Evolutionary conservation across 2,797 vertebrate species (phyloP), one percentile per base, ranked within the genome.

Genomic region (Heteromormyrus szaboi): DNA sequence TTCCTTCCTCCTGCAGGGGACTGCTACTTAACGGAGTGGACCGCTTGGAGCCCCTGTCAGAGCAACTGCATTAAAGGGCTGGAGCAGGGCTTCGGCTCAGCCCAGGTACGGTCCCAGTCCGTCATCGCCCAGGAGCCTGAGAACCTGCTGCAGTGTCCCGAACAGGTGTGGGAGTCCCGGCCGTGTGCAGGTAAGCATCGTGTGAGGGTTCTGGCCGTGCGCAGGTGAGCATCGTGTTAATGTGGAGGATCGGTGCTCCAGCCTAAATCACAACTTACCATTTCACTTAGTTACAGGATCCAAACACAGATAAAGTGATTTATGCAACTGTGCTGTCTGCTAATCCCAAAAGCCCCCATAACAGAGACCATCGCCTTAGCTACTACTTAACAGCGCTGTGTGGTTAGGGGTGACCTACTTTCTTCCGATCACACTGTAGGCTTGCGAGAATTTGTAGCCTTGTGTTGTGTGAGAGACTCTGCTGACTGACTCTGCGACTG

Each of bases 21-120:
- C 90, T 99, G 99, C 93, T 99, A 99, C 91, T 95, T 99, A 93
- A 98, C 97, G 93, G 98, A 99, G 90, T 99, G 99, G 99, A 98
- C 98, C 0, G 96, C 97, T 53, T 99, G 99, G 99, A 98, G 97
- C 92, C 92, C 95, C 0, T 99, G 99, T 88, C 97, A 99, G 87
- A 95, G 97, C 89, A 97, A 97, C 91, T 99, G 99, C 88, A 96
- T 97, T 11, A 98, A 97, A 50, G 97, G 96, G 0, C 97, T 97
- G 53, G 97, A 96, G 48, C 94, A 99, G 0, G 97, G 97, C 89
- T 98, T 97, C 25, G 96, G 96, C 29, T 97, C 98, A 0, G 96
- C 97, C 76, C 98, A 97, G 94, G 98, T 97, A 6, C 97, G 98
- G 51, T 99, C 98, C 0, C 96, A 97, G 86, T 97, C 98, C 2